Conservation (phyloP, 2,113 vertebrate genomes). For the Silurus asotus region DNA sequence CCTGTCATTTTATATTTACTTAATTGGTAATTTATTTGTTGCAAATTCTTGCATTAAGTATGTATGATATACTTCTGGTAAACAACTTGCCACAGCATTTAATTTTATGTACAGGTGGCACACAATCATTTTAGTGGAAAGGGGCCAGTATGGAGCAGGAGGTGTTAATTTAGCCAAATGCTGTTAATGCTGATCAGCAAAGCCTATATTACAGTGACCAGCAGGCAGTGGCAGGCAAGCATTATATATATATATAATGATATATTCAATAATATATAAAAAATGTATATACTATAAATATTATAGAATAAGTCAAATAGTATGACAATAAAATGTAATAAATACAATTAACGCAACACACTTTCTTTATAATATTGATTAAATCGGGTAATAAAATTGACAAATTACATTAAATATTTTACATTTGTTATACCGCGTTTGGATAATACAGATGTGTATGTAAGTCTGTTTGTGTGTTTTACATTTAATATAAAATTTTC, state of each 20-base stretch:
- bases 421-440: too few relatives aligned
- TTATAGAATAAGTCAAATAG: too few relatives aligned
- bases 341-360: too few relatives aligned
- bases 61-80: neutral
- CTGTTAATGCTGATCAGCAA: constrained; percentile 31
- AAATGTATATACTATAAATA: too few relatives aligned
- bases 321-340: too few relatives aligned
- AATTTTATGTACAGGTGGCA: constrained; percentile 32
- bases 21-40: neutral
- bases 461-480: too few relatives aligned
- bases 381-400: too few relatives aligned
- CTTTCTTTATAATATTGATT: too few relatives aligned
- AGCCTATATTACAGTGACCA: constrained; percentile 35
- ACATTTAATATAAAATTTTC: too few relatives aligned
- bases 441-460: too few relatives aligned
- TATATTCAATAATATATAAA: too few relatives aligned
- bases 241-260: neutral
- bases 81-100: constrained; percentile 21
- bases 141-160: constrained; percentile 13
- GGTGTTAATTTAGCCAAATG: constrained; percentile 48
- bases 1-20: neutral
- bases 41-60: neutral
- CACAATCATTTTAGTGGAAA: constrained; percentile 15
- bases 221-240: constrained; percentile 30
- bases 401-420: too few relatives aligned